phyloP scores from a whole-genome alignment of 2,888 invertebrate species.

The Lumbricus terrestris region DNA sequence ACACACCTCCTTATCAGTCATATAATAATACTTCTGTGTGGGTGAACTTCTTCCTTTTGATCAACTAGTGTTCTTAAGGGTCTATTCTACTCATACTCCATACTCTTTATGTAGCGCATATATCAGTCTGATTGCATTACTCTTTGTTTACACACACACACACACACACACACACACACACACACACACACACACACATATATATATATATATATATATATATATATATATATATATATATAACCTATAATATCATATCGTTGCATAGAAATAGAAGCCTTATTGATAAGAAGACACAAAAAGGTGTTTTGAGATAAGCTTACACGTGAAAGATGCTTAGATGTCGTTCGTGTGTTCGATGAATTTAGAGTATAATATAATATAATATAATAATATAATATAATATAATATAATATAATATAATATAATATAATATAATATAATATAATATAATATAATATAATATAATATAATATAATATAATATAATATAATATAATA shows the following conservation, averaged over 20 bases:
- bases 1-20: not conserved
- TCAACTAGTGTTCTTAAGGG: not conserved
- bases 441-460: not conserved
- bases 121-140: not conserved
- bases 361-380: not conserved
- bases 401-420: too few relatives aligned
- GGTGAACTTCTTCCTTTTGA: not conserved
- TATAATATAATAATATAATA: not conserved
- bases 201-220: too few relatives aligned
- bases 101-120: not conserved
- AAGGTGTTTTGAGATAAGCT: too few relatives aligned
- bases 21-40: too few relatives aligned
- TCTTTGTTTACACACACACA: too few relatives aligned
- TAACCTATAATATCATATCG: not conserved
- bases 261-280: not conserved
- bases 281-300: not conserved
- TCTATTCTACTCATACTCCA: not conserved
- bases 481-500: too few relatives aligned
- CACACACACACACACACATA: too few relatives aligned
- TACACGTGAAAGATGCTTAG: too few relatives aligned
- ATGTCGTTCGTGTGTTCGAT: not conserved
- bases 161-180: too few relatives aligned
- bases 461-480: too few relatives aligned
- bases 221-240: too few relatives aligned
- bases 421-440: not conserved